Evolutionary conservation across 2,888 invertebrate genomes (phyloP).

Genomic region (Schizotus pectinicornis): DNA sequence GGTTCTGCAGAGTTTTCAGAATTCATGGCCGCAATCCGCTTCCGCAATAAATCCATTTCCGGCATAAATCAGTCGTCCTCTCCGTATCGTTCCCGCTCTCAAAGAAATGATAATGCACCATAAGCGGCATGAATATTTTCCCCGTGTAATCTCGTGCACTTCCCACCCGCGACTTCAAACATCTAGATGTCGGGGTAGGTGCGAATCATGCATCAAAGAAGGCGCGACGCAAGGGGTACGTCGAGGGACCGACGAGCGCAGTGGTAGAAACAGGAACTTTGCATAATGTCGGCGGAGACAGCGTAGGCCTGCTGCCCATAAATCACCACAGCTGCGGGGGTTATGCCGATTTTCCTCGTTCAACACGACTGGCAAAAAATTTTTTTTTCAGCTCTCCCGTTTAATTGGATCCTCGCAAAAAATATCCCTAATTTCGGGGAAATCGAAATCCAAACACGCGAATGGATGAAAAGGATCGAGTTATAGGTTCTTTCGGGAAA

Average conservation of each 20-base stretch:
- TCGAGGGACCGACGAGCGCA: conserved; percentile 40
- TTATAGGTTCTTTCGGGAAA: conserved; percentile 23
- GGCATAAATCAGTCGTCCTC: conserved; percentile 9
- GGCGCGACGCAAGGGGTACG: conserved; percentile 39
- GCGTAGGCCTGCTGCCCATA: conserved; percentile 56
- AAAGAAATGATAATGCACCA: conserved; percentile 41
- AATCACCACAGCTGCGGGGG: conserved; percentile 53
- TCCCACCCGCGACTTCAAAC: conserved; percentile 41
- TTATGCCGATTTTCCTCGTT: conserved; percentile 26
- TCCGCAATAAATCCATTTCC: conserved; percentile 5
- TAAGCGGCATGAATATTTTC: conserved; percentile 46
- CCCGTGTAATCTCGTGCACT: conserved; percentile 42
- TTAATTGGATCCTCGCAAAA: conserved; percentile 14
- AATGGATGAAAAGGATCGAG: conserved; percentile 28
- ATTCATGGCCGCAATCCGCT: neutral
- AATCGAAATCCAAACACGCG: conserved; percentile 31
- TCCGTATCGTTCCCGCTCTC: conserved; percentile 39
- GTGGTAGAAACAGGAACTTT: conserved; percentile 57
- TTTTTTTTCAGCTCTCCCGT: conserved; percentile 8
- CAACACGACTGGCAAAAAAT: conserved; percentile 10
- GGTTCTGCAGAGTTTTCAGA: neutral
- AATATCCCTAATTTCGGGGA: conserved; percentile 7
- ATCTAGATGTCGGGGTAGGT: conserved; percentile 40
- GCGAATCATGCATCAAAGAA: conserved; percentile 48
- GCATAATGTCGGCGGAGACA: conserved; percentile 60